Conservation (phyloP, 1,140 invertebrate species). For the Harlomillsia oculata region DNA sequence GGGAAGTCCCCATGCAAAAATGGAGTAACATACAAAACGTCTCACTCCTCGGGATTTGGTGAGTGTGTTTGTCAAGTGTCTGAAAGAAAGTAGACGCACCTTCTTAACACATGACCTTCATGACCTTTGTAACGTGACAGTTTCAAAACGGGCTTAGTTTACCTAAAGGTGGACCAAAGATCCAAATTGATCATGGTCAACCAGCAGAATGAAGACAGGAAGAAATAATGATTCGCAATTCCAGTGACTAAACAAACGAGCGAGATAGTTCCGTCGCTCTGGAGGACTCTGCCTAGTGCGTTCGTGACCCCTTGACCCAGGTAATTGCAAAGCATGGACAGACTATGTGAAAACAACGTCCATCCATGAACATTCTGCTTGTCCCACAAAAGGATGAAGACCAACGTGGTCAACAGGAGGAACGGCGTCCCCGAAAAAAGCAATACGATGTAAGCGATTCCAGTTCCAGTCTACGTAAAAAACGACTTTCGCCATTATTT, state of each 20-base stretch:
- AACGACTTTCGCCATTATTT: too few species aligned
- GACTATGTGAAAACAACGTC: constrained; percentile 11
- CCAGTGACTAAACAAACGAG: neutral
- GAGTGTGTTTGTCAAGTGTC: constrained; percentile 6
- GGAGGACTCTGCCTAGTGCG: neutral
- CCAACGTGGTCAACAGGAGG: constrained; percentile 11
- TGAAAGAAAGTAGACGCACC: neutral
- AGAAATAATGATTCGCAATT: constrained; percentile 24
- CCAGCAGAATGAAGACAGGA: constrained; percentile 29
- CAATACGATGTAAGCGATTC: neutral
- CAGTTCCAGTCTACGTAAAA: neutral
- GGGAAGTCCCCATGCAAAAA: constrained; percentile 30
- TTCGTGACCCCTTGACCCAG: constrained; percentile 6
- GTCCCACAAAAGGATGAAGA: constrained; percentile 16
- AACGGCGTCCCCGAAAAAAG: constrained; percentile 10
- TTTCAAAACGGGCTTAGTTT: neutral
- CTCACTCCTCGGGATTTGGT: constrained; percentile 14
- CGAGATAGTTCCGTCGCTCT: neutral
- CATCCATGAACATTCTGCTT: constrained; percentile 25
- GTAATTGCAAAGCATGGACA: constrained; percentile 7
- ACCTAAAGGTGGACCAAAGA: constrained; percentile 33
- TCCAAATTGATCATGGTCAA: constrained; percentile 29
- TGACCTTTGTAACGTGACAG: neutral
- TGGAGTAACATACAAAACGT: constrained; percentile 24
- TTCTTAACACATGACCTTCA: too few species aligned